Evolutionary conservation across 2,113 vertebrate genomes (phyloP), one percentile per base, ranked within the genome.

Genomic region (Atherinomorus stipes): DNA sequence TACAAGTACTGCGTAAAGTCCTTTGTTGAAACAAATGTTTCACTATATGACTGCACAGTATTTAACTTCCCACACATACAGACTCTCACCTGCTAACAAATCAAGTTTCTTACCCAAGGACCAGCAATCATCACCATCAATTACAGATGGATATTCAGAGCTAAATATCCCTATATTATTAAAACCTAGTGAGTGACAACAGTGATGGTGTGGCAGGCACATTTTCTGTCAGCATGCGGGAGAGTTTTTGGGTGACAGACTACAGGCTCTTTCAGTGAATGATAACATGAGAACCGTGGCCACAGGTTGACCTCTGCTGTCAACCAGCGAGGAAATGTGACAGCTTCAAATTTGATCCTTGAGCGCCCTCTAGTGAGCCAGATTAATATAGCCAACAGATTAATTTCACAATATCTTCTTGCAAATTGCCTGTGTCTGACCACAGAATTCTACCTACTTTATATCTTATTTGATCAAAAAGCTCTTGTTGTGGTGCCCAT

Each of bases 281-380:
- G 34, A 38, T n/a, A 21, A 19, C 22, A 25, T 3, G 2, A 28
- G 0, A 51, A 74, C 38, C 6, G 15, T n/a, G 18, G 44, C 50
- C 26, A 9, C 40, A 64, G 19, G 23, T 80, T 37, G 86, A 71
- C 83, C 71, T 59, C 85, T 85, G 70, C 69, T 69, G 84, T 59
- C 65, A 74, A 60, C 10, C 22, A 26, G 38, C 37, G 31, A 40
- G 7, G 38, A 12, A 56, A 34, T 2, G 11, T 0, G 1, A 11
- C 21, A 61, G 18, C 40, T 22, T 31, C 15, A 60, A 64, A 69
- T 22, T n/a, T 28, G 2, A 31, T 7, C 26, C 49, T 11, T 53
- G 1, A 54, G 40, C 68, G 7, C 78, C 75, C 78, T 71, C 88
- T 86, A 45, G 75, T 68, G 87, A 61, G 28, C 0, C 15, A 2